Conservation (phyloP, 2,888 invertebrate genomes). For the Sarcophaga subvicina region DNA sequence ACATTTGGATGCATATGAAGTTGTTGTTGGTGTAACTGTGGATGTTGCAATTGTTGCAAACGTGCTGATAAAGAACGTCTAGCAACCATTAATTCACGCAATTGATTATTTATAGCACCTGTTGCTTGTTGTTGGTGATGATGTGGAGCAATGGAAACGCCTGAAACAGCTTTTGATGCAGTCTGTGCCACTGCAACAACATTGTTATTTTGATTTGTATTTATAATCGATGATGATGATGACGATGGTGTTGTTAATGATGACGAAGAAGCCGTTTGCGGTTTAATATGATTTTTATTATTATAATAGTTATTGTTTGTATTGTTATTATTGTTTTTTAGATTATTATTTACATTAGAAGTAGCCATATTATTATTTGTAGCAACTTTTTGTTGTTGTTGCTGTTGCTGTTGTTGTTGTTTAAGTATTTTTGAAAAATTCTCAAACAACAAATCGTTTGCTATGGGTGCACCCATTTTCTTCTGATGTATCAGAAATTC, state of each 20-base stretch:
- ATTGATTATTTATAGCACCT: conserved; percentile 61
- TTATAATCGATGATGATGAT: conserved; percentile 22
- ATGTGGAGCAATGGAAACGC: conserved; percentile 35
- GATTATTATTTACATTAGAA: conserved; percentile 60
- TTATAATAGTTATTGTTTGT: conserved; percentile 72
- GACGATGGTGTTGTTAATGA: not conserved
- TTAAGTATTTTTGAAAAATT: conserved; percentile 78
- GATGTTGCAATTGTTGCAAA: conserved; percentile 74
- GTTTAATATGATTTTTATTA: conserved; percentile 61
- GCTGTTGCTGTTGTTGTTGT: conserved; percentile 70
- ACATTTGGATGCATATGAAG: conserved; percentile 59
- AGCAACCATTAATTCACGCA: conserved; percentile 74
- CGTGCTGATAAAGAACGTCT: conserved; percentile 75
- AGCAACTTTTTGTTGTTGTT: conserved; percentile 67
- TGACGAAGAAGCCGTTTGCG: conserved; percentile 28
- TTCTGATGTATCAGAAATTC: conserved; percentile 79
- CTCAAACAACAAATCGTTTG: conserved; percentile 77
- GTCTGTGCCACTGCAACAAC: conserved; percentile 58
- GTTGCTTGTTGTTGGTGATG: conserved; percentile 43
- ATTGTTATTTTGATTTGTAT: conserved; percentile 59
- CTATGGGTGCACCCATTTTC: conserved; percentile 78
- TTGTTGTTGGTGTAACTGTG: conserved; percentile 65
- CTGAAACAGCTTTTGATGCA: conserved; percentile 59
- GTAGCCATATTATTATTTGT: conserved; percentile 64
- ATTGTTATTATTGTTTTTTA: conserved; percentile 68